Conservation (phyloP, 2,797 vertebrate genomes). For the Allobates femoralis region DNA sequence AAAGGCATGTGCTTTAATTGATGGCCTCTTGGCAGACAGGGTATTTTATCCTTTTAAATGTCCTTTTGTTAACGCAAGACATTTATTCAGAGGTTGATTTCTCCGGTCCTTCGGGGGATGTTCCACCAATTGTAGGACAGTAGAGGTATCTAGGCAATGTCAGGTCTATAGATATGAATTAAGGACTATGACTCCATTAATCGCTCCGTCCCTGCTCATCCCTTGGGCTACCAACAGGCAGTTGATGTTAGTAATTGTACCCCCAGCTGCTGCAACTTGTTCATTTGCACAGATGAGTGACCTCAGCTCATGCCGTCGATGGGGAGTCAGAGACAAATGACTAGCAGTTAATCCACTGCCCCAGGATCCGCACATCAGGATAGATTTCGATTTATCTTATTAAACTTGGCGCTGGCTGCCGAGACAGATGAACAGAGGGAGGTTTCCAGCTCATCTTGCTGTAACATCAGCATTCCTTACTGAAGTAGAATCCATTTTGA, state of each 20-base stretch:
- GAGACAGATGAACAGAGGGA: slow-evolving; percentile 30
- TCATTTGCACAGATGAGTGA: slow-evolving; percentile 44
- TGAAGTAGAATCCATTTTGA: neutral
- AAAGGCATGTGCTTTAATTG: neutral
- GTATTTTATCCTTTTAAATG: neutral
- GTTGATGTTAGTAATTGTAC: slow-evolving; percentile 36
- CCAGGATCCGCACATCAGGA: slow-evolving; percentile 38
- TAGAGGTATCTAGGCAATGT: neutral
- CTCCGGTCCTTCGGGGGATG: neutral
- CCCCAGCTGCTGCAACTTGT: slow-evolving; percentile 28
- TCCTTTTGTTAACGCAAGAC: neutral
- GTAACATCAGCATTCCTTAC: neutral
- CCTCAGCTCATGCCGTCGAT: slow-evolving; percentile 23
- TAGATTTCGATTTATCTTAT: slow-evolving; percentile 51
- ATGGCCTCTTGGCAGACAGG: neutral
- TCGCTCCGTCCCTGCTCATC: slow-evolving; percentile 3
- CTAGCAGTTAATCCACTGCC: slow-evolving; percentile 51
- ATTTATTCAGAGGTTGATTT: neutral
- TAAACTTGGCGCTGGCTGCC: slow-evolving; percentile 15
- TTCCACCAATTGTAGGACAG: neutral
- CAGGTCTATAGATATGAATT: slow-evolving; percentile 28
- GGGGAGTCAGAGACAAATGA: slow-evolving; percentile 51
- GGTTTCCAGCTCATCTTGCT: neutral
- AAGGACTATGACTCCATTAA: slow-evolving; percentile 26
- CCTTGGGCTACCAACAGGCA: slow-evolving; percentile 1